A percentile compares a stretch with the other conserved stretches of the same genome.
phyloP scores from a whole-genome alignment of 2,888 invertebrate genomes.

The Melanostoma scalare region DNA sequence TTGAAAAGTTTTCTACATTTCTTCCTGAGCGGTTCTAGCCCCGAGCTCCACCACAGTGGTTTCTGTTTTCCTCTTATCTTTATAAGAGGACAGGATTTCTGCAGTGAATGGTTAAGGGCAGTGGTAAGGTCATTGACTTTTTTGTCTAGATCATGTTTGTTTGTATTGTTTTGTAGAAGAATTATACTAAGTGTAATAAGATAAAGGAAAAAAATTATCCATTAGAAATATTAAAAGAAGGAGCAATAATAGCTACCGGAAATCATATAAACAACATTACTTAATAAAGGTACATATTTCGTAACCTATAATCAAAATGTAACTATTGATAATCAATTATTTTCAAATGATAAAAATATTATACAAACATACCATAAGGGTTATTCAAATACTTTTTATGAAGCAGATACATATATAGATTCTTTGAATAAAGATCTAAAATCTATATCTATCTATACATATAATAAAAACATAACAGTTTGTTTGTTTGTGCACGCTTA shows the following conservation, averaged over 20 bases:
- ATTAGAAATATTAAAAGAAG: conserved; percentile 26
- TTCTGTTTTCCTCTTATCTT: too few species aligned
- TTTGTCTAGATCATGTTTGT: too few species aligned
- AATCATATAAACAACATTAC: conserved; percentile 18
- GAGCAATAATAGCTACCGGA: conserved; percentile 14
- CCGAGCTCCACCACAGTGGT: too few species aligned
- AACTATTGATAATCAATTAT: conserved; percentile 21
- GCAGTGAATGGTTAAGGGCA: too few species aligned
- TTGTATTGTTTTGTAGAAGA: too few species aligned
- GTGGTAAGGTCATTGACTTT: too few species aligned
- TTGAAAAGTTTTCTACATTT: too few species aligned
- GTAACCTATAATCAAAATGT: conserved; percentile 18
- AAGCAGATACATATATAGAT: conserved; percentile 19
- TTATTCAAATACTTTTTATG: conserved; percentile 22
- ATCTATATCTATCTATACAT: too few species aligned
- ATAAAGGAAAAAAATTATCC: conserved; percentile 21
- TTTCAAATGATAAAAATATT: conserved; percentile 26
- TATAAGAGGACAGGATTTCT: too few species aligned
- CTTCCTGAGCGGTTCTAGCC: too few species aligned
- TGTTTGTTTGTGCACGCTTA: too few species aligned
- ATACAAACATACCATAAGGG: conserved; percentile 15
- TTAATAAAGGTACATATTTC: conserved; percentile 18
- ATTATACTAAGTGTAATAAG: conserved; percentile 27
- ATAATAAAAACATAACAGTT: too few species aligned
- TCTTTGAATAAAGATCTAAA: conserved; percentile 25